Evolutionary conservation across 2,113 vertebrate genomes (phyloP), one percentile per base, ranked within the genome.

Genomic region (Hippocampus mohnikei): DNA sequence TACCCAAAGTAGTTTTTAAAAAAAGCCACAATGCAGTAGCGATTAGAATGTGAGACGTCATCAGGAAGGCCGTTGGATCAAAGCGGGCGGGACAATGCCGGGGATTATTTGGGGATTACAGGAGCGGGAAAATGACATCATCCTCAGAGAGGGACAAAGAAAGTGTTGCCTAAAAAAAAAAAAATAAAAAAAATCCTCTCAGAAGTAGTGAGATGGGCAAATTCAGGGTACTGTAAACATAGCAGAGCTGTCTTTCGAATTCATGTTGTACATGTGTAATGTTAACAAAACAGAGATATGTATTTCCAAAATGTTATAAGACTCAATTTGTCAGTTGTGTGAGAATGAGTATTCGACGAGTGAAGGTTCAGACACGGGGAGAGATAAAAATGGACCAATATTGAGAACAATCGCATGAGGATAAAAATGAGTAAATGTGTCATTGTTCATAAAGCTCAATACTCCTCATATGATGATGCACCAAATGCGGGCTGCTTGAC

Each of bases 101-200:
- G 81, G 85, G 90, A 91, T 92, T 92, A 91, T 88, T 85, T 80
- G 71, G 87, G 83, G 88, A 80, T 85, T 80, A 84, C 42, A 82
- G 85, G 87, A 82, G 88, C 77, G 66, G 48, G 41, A 66, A 67
- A 82, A 91, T 83, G 91, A 90, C 87, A 91, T 90, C 88, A 92
- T 94, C 87, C 91, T 92, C 89, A 91, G 92, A 89, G 89, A 89
- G 91, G 91, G 90, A 94, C 81, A 84, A 84, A 86, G 78, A 44
- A 69, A 92, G 90, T 90, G 94, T 95, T 95, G 94, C 93, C 93
- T 80, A 71, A 85, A 92, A 81, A 85, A 84, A 84, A 92, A 3
- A 29, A 29, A 29, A 27, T 27, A 27, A 27, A 27, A 27, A 29
- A 92, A 94, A 68, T 40, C 62, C 74, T 80, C 48, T 18, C 46